Evolutionary conservation across 2,797 vertebrate genomes (phyloP).

Genomic region (Potorous gilbertii): DNA sequence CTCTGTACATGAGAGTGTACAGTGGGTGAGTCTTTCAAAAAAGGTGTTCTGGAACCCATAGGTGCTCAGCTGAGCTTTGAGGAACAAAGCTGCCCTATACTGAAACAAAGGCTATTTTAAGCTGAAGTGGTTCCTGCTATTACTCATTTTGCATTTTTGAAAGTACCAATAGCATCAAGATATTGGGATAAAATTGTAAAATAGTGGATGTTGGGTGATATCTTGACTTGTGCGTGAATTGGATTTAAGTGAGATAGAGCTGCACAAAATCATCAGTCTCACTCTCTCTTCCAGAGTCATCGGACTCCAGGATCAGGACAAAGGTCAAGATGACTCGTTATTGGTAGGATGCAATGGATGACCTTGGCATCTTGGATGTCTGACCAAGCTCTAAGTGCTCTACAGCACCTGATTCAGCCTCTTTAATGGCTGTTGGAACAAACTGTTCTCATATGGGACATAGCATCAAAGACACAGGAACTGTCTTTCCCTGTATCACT

Average conservation of each 20-base stretch:
- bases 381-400: neutral
- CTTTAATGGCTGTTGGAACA: neutral
- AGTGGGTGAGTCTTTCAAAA: neutral
- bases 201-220: neutral
- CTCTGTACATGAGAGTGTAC: no score
- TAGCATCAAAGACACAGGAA: neutral
- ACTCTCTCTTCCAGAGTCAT: neutral
- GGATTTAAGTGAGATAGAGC: neutral
- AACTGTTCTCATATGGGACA: neutral
- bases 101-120: neutral
- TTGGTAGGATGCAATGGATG: neutral
- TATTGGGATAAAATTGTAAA: neutral
- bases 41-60: neutral
- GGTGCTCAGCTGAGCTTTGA: neutral
- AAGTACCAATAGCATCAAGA: neutral
- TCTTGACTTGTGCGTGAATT: neutral
- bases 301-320: neutral
- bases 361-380: neutral
- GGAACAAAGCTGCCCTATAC: neutral
- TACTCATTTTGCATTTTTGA: neutral
- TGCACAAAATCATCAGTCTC: neutral
- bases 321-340: neutral
- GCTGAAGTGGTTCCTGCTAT: neutral
- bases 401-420: neutral
- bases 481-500: fast-evolving